Conservation (phyloP, 2,113 vertebrate species). For the Tyrannus savana region DNA sequence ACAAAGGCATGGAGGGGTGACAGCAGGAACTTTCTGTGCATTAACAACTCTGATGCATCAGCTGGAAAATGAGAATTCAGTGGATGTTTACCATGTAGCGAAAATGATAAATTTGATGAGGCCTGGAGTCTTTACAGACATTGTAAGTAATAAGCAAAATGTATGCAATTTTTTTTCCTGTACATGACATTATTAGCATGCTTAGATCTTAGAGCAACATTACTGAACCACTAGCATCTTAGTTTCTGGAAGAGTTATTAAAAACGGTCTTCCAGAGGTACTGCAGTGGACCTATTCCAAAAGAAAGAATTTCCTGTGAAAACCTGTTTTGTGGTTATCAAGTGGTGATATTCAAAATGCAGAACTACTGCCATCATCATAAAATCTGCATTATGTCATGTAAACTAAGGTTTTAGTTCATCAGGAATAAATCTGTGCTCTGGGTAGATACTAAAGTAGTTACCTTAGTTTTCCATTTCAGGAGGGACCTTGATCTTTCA, state of each 20-base stretch:
- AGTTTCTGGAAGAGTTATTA: not conserved
- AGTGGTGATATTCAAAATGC: not conserved
- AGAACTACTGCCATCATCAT: not conserved
- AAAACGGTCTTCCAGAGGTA: not conserved
- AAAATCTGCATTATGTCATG: not conserved
- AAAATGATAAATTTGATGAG: slow-evolving; percentile 94
- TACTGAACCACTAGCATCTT: not conserved
- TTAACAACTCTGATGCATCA: slow-evolving; percentile 87
- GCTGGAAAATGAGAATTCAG: slow-evolving; percentile 84
- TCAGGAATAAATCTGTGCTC: not conserved
- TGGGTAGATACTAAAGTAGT: not conserved
- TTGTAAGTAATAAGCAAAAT: slow-evolving; percentile 8
- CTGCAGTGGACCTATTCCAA: not conserved
- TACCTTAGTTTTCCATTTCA: not conserved
- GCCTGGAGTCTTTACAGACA: slow-evolving; percentile 88
- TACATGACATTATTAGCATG: not conserved
- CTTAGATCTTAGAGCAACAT: not conserved
- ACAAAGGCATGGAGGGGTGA: slow-evolving; percentile 87
- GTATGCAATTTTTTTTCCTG: not conserved
- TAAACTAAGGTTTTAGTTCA: not conserved
- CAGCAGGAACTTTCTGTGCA: slow-evolving; percentile 92
- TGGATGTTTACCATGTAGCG: slow-evolving; percentile 92
- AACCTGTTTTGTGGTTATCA: not conserved
- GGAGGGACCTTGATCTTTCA: not conserved
- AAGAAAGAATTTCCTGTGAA: not conserved